Percentiles rank a stretch among this genome's conserved stretches.
Evolutionary conservation across 1,140 invertebrate species (phyloP).

Genomic region (Gonatopus flavifemur): DNA sequence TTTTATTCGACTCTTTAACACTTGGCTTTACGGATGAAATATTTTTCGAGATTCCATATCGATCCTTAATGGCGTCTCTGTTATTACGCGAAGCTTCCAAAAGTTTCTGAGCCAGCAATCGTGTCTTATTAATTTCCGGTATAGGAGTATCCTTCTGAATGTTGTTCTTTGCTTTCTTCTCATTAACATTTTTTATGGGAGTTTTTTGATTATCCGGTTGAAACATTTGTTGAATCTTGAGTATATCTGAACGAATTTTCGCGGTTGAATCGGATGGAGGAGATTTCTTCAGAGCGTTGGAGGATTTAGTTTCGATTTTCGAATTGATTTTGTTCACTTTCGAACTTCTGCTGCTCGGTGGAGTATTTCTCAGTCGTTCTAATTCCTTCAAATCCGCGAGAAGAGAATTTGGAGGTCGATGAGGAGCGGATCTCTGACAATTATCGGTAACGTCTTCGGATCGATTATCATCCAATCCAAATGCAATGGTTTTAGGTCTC

Average conservation of each 20-base stretch:
- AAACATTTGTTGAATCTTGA: conserved; percentile 38
- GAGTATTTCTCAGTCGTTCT: conserved; percentile 41
- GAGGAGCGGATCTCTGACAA: background rate
- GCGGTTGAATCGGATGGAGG: conserved; percentile 20
- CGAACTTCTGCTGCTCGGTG: conserved; percentile 27
- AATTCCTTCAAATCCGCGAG: conserved; percentile 45
- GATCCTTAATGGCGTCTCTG: conserved; percentile 26
- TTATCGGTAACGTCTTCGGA: background rate
- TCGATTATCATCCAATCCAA: conserved; percentile 3
- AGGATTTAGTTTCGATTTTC: conserved; percentile 2
- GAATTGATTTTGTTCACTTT: background rate
- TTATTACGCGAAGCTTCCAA: conserved; percentile 27
- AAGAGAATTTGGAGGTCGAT: conserved; percentile 31
- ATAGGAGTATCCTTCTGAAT: conserved; percentile 10
- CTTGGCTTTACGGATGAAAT: background rate
- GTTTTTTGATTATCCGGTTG: conserved; percentile 19
- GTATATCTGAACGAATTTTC: conserved; percentile 39
- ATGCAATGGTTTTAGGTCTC: conserved; percentile 14
- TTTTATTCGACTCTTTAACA: conserved; percentile 7
- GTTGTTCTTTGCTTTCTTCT: conserved; percentile 15
- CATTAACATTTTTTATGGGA: background rate
- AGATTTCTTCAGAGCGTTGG: conserved; percentile 10
- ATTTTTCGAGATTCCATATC: conserved; percentile 21
- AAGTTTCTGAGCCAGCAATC: conserved; percentile 31
- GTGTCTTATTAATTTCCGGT: conserved; percentile 26